Conservation (phyloP, 2,113 vertebrate genomes). For the Octodon degus region DNA sequence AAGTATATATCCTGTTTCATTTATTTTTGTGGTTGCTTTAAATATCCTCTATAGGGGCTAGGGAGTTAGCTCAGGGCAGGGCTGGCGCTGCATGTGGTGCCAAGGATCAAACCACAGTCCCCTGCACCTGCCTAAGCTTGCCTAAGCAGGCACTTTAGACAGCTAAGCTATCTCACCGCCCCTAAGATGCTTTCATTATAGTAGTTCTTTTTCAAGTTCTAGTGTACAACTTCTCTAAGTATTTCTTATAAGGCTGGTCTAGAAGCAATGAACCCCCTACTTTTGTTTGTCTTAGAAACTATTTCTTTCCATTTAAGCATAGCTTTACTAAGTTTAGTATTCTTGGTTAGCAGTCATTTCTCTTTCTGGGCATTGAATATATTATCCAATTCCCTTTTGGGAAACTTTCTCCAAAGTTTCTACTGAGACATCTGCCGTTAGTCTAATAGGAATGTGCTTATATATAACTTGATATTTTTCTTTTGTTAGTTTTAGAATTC, state of each 20-base stretch:
- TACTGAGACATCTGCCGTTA: background rate
- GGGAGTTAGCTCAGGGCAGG: no score
- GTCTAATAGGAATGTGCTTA: background rate
- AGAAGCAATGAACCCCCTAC: background rate
- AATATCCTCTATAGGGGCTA: background rate
- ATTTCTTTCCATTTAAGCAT: background rate
- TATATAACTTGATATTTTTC: background rate
- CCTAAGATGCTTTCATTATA: background rate
- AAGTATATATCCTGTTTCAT: background rate
- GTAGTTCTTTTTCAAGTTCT: background rate
- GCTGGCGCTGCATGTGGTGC: no score
- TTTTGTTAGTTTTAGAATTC: background rate
- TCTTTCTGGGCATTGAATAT: background rate
- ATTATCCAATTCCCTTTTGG: background rate
- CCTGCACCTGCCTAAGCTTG: no score
- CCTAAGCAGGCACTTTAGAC: no score
- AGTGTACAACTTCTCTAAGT: background rate
- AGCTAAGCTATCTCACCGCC: background rate
- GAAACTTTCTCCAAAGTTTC: background rate
- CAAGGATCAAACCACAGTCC: no score
- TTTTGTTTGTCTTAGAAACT: background rate
- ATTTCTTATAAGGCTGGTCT: background rate
- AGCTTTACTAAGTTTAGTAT: background rate
- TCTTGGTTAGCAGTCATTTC: background rate
- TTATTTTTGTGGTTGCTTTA: background rate